phyloP scores from a whole-genome alignment of 2,888 invertebrate genomes.

The Clivina fossor region DNA sequence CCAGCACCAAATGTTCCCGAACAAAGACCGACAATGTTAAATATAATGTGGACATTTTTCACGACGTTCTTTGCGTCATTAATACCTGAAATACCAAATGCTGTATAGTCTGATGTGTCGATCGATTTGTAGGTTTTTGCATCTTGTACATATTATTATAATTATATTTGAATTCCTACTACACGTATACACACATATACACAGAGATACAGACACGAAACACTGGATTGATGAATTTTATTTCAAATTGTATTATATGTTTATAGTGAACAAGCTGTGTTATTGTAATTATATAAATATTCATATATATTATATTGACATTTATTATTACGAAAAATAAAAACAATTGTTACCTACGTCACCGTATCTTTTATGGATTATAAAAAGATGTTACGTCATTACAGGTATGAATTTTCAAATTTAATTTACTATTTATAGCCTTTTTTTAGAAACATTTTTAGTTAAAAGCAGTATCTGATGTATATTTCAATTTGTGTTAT shows the following conservation, averaged over 20 bases:
- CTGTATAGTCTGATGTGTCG: constrained; percentile 50
- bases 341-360: constrained; percentile 29
- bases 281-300: constrained; percentile 24
- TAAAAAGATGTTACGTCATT: too few relatives aligned
- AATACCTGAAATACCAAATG: constrained; percentile 83
- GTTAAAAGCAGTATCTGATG: too few relatives aligned
- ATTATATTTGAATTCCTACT: too few relatives aligned
- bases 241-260: constrained; percentile 25
- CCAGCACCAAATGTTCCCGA: constrained; percentile 45
- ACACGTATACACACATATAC: constrained; percentile 1
- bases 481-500: too few relatives aligned
- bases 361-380: too few relatives aligned
- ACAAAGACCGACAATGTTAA: constrained; percentile 65
- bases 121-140: constrained; percentile 7
- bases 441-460: too few relatives aligned
- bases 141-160: constrained; percentile 13
- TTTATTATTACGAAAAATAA: constrained; percentile 20
- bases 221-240: constrained; percentile 6
- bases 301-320: constrained; percentile 23
- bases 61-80: constrained; percentile 92
- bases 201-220: not conserved
- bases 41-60: constrained; percentile 86
- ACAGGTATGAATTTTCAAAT: too few relatives aligned
- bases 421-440: too few relatives aligned
- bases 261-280: constrained; percentile 31